phyloP scores from a whole-genome alignment of 2,888 invertebrate genomes.

The Bellardia bayeri region DNA sequence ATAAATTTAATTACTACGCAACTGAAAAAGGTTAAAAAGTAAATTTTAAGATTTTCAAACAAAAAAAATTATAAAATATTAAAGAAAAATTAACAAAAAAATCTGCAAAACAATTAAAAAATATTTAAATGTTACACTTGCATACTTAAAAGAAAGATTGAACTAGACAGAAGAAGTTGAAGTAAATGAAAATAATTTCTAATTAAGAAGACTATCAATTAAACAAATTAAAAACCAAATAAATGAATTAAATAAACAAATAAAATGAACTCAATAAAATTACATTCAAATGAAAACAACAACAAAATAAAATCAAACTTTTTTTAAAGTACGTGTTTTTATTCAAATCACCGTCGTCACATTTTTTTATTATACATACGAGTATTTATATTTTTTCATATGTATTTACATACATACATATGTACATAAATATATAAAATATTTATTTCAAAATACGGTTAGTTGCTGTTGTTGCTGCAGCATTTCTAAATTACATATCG shows the following conservation, averaged over 20 bases:
- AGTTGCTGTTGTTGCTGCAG: constrained; percentile 39
- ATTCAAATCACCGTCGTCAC: constrained; percentile 45
- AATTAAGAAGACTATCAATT: constrained; percentile 66
- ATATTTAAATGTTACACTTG: constrained; percentile 71
- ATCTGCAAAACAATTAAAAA: constrained; percentile 43
- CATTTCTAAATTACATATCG: constrained; percentile 51
- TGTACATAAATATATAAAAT: neutral
- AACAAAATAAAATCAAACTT: constrained; percentile 24
- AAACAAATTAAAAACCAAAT: constrained; percentile 40
- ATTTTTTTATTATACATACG: constrained; percentile 1
- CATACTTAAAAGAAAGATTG: constrained; percentile 66
- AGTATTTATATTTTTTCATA: neutral
- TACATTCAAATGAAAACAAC: constrained; percentile 53
- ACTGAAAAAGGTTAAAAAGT: constrained; percentile 66
- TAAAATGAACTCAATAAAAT: constrained; percentile 59
- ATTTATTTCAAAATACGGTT: constrained; percentile 36
- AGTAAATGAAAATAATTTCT: constrained; percentile 55
- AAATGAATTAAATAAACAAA: constrained; percentile 42
- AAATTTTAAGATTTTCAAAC: constrained; percentile 59
- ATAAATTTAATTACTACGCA: constrained; percentile 53
- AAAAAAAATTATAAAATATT: constrained; percentile 24
- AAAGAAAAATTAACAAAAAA: neutral
- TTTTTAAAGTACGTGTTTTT: constrained; percentile 61
- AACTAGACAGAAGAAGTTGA: constrained; percentile 29
- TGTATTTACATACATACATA: neutral